Evolutionary conservation across 1,140 invertebrate species (phyloP).

Genomic region (Drosophila burlai): DNA sequence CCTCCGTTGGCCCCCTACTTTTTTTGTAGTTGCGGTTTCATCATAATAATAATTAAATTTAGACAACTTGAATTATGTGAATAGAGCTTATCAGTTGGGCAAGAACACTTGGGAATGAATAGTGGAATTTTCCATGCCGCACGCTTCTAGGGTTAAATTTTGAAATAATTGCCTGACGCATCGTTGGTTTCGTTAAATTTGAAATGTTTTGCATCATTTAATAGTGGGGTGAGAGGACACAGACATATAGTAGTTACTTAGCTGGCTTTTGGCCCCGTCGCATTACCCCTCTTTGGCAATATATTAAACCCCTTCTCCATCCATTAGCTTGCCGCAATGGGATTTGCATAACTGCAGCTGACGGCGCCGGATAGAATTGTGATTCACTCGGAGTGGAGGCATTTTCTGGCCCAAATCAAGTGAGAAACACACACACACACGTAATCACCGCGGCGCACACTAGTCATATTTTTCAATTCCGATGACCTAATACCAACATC

Average conservation of each 20-base stretch:
- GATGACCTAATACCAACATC: constrained; percentile 51
- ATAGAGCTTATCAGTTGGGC: constrained; percentile 18
- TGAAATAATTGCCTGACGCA: constrained; percentile 32
- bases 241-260: constrained; percentile 6
- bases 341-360: constrained; percentile 37
- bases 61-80: constrained; percentile 3
- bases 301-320: background rate
- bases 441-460: constrained; percentile 18
- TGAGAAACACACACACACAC: constrained; percentile 17
- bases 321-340: constrained; percentile 18
- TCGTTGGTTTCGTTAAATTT: constrained; percentile 31
- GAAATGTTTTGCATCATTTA: constrained; percentile 44
- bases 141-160: constrained; percentile 14
- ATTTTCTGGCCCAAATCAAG: constrained; percentile 44
- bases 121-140: constrained; percentile 38
- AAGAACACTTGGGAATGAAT: constrained; percentile 9
- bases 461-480: constrained; percentile 42
- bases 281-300: background rate
- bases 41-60: constrained; percentile 17
- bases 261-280: background rate
- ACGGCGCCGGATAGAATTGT: constrained; percentile 14
- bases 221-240: background rate
- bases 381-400: constrained; percentile 31
- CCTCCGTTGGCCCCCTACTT: background rate
- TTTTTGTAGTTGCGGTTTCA: constrained; percentile 10